phyloP scores from a whole-genome alignment of 2,888 invertebrate genomes.

The Pachydiplax longipennis region DNA sequence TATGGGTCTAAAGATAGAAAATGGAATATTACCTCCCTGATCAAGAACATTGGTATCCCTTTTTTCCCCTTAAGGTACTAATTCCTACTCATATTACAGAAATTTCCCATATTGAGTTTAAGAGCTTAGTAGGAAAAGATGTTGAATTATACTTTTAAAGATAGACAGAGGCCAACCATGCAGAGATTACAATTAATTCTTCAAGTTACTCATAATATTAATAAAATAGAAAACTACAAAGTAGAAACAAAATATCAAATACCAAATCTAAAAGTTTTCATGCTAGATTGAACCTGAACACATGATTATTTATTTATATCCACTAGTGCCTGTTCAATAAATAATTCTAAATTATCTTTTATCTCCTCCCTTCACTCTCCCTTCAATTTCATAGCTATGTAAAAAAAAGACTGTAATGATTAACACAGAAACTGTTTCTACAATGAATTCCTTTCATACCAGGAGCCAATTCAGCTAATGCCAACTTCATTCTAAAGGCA shows the following conservation, averaged over 20 bases:
- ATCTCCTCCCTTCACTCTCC: constrained; percentile 38
- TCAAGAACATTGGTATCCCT: constrained; percentile 26
- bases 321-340: constrained; percentile 25
- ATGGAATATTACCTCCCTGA: constrained; percentile 24
- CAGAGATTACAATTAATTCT: constrained; percentile 34
- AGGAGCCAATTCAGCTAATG: constrained; percentile 42
- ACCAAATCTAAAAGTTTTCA: background rate
- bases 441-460: constrained; percentile 41
- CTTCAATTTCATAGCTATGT: constrained; percentile 27
- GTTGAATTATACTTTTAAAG: constrained; percentile 24
- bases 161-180: constrained; percentile 44
- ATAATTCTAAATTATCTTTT: background rate
- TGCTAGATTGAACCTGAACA: constrained; percentile 30
- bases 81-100: background rate
- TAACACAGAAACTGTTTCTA: constrained; percentile 31
- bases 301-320: constrained; percentile 9
- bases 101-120: background rate
- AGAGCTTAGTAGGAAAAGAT: constrained; percentile 28
- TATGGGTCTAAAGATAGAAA: background rate
- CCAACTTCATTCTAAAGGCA: constrained; percentile 45
- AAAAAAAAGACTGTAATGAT: constrained; percentile 23
- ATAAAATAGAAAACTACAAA: constrained; percentile 28
- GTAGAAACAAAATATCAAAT: constrained; percentile 23
- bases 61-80: background rate
- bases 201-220: constrained; percentile 7